Evolutionary conservation across 2,113 vertebrate genomes (phyloP), one percentile per base, ranked within the genome.

Genomic region (Morphnarchus princeps): DNA sequence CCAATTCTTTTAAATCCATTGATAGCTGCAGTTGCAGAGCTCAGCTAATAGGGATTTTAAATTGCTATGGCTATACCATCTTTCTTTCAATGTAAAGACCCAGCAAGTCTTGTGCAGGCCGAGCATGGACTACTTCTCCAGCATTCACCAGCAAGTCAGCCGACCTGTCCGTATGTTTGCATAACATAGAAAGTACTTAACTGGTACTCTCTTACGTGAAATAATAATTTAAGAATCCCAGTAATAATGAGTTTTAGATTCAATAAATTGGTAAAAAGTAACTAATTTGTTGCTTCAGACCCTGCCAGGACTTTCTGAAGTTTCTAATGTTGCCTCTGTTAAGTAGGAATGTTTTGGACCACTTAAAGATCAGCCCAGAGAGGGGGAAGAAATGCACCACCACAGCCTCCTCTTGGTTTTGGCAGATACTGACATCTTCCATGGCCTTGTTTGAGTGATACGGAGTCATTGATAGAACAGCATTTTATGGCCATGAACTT

Each of bases 401-500:
- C 52, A 52, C 50, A 54, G 82, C 92, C 96, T 92, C 87, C 90
- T 95, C 83, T 97, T 97, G 96, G 91, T 95, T 94, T 96, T 92
- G 90, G 91, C 93, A 96, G 73, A 96, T 95, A 91, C 40, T 91
- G 82, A 94, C 90, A 92, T 97, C 87, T 96, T 95, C 96, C 15
- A 13, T 96, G 94, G 97, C 93, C 92, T 96, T 96, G 67, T 96
- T 88, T 94, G 90, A 95, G 92, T 95, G 92, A 94, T 93, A 96
- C 82, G 94, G 96, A 97, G 95, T 96, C 85, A 62, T 94, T 97
- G 97, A 94, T 95, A 76, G 82, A 92, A 96, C 91, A 95, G 88
- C 87, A 95, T 95, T 97, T 97, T 96, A 91, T 96, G 93, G 78
- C 74, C 77, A 79, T 95, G 94, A 95, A 96, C 92, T 92, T 94